phyloP scores from a whole-genome alignment of 2,113 vertebrate species.

The Sphyrna mokarran region DNA sequence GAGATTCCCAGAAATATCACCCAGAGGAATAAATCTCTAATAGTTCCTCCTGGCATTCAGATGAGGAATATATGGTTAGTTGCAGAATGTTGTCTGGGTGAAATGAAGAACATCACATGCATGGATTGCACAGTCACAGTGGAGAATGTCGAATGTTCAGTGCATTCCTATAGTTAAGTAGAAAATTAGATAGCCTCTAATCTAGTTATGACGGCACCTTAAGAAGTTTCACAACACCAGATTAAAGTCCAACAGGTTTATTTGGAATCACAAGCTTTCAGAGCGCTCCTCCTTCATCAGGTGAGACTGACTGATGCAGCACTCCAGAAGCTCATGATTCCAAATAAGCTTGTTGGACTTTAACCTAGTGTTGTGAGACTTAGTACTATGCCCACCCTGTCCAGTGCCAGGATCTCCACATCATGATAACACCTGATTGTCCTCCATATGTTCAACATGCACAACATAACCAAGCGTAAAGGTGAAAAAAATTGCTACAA shows the following conservation, averaged over 20 bases:
- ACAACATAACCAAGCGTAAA: not conserved
- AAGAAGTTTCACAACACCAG: too few relatives aligned
- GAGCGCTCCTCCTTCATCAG: too few relatives aligned
- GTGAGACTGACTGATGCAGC: too few relatives aligned
- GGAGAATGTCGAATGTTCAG: not conserved
- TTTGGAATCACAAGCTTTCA: too few relatives aligned
- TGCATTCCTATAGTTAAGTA: not conserved
- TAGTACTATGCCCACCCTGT: too few relatives aligned
- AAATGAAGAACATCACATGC: not conserved
- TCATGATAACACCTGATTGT: not conserved
- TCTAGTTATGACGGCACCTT: not conserved
- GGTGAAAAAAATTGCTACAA: not conserved
- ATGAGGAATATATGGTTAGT: too few relatives aligned
- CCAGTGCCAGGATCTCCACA: too few relatives aligned
- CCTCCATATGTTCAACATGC: not conserved
- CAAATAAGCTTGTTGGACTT: too few relatives aligned
- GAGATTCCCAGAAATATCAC: not conserved
- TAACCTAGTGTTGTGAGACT: too few relatives aligned
- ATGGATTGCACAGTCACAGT: not conserved
- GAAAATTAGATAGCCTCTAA: not conserved
- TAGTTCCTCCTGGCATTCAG: not conserved
- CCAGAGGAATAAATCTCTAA: not conserved
- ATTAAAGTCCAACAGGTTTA: too few relatives aligned
- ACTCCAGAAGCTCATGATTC: too few relatives aligned
- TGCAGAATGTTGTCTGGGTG: too few relatives aligned